Evolutionary conservation across 2,888 invertebrate genomes (phyloP).

Genomic region (Candidula unifasciata): DNA sequence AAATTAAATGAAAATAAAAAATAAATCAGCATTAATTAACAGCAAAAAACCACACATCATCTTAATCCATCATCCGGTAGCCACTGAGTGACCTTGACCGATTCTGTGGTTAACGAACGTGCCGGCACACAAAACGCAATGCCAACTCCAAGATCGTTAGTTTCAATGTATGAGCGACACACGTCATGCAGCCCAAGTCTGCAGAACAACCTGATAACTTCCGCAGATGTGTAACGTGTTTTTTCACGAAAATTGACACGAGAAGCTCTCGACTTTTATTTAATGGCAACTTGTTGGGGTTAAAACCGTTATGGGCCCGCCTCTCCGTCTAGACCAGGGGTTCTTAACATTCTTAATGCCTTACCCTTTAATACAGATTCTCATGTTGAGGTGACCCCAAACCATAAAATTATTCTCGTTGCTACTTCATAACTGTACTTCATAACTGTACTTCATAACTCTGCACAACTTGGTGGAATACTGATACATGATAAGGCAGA

Average conservation of each 20-base stretch:
- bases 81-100: neutral
- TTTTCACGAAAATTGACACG: neutral
- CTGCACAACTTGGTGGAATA: no score
- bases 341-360: neutral
- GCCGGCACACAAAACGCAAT: neutral
- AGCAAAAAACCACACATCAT: no score
- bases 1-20: no score
- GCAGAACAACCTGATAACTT: neutral
- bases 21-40: no score
- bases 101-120: neutral
- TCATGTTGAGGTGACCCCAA: no score
- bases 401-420: no score
- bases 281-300: neutral
- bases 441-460: no score
- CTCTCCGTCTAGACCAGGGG: neutral
- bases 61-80: neutral
- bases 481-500: no score
- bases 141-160: neutral
- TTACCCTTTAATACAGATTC: no score
- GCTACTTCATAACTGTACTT: no score
- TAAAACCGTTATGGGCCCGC: neutral
- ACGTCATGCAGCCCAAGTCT: neutral
- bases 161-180: neutral
- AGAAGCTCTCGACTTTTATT: neutral
- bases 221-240: neutral